phyloP scores from a whole-genome alignment of 2,113 vertebrate genomes.

The Malurus alboscapulatus region DNA sequence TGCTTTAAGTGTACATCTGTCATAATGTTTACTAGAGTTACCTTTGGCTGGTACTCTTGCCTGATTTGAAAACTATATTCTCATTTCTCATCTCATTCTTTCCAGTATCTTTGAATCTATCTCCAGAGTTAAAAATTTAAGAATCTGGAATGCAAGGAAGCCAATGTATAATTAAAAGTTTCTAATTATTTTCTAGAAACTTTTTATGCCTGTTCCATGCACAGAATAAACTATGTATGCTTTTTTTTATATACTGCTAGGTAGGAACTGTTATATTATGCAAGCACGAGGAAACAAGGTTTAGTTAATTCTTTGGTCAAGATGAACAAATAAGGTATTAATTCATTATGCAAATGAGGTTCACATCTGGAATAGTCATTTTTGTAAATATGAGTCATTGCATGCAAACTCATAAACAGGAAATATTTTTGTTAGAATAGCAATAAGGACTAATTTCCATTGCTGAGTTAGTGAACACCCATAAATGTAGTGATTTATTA shows the following conservation, averaged over 20 bases:
- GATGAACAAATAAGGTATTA: not conserved
- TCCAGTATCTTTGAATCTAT: not conserved
- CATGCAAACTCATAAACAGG: not conserved
- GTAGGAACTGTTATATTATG: not conserved
- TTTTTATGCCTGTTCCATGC: not conserved
- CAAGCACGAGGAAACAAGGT: not conserved
- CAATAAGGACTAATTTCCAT: not conserved
- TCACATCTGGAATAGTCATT: not conserved
- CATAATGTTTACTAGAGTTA: not conserved
- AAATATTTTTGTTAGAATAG: constrained; percentile 5
- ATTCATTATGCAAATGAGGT: not conserved
- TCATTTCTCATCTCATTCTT: not conserved
- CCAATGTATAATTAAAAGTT: not conserved
- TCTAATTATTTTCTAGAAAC: not conserved
- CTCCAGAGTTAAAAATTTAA: not conserved
- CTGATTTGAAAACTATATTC: not conserved
- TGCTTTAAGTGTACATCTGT: not conserved
- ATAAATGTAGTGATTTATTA: not conserved
- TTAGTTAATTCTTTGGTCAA: not conserved
- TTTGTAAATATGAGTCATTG: not conserved
- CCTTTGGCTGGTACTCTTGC: not conserved
- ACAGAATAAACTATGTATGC: not conserved
- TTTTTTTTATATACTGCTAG: not conserved
- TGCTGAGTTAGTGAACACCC: not conserved
- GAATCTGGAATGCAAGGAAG: not conserved